phyloP scores from a whole-genome alignment of 2,888 invertebrate genomes.

The Drosophila barbarae region DNA sequence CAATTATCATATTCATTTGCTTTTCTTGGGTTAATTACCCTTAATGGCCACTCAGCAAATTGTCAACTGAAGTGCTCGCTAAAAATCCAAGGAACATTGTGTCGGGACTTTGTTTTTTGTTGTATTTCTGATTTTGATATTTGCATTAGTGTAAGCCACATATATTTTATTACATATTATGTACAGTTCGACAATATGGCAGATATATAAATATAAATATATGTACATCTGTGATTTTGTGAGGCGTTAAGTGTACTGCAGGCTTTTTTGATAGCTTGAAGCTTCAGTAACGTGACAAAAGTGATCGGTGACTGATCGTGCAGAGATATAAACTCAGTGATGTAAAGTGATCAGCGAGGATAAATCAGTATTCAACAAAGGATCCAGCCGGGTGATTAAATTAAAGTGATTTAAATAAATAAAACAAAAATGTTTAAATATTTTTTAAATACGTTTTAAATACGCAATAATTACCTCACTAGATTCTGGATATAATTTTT shows the following conservation, averaged over 20 bases:
- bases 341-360: conserved; percentile 2
- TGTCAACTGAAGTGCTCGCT: conserved; percentile 1
- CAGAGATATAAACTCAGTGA: background rate
- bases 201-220: conserved; percentile 13
- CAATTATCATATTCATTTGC: background rate
- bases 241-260: conserved; percentile 14
- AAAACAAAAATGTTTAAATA: background rate
- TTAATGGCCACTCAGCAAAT: conserved; percentile 33
- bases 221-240: background rate
- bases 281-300: conserved; percentile 15
- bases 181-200: conserved; percentile 30
- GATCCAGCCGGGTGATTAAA: background rate
- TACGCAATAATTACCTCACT: too few species aligned
- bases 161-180: conserved; percentile 40
- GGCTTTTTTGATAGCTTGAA: conserved; percentile 1
- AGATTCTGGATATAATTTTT: background rate
- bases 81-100: conserved; percentile 19
- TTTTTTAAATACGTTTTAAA: background rate
- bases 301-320: conserved; percentile 19
- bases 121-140: conserved; percentile 4
- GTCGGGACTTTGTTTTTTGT: conserved; percentile 11
- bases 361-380: background rate
- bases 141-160: conserved; percentile 10
- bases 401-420: background rate
- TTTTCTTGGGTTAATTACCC: conserved; percentile 10